These are phyloP conservation scores for Gerosis bhagava DNA, from an alignment of 2,888 invertebrate species.

Conservation along the genomic window DNA sequence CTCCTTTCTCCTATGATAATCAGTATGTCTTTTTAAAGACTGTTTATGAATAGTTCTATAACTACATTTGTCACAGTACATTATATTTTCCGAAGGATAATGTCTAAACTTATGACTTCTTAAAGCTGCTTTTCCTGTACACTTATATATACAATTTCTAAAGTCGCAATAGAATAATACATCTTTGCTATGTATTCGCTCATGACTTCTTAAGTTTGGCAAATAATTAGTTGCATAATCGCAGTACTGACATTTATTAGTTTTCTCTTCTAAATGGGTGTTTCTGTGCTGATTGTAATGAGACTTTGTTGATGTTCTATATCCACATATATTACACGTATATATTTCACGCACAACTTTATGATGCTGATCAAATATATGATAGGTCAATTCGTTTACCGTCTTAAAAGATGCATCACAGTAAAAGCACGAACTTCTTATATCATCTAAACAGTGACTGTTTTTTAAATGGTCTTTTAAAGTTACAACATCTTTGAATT, in stretches of 20 bases:
- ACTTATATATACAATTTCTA: constrained; percentile 35
- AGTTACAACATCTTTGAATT: constrained; percentile 31
- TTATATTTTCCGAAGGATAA: constrained; percentile 40
- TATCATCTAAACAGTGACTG: constrained; percentile 30
- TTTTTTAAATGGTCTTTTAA: constrained; percentile 37
- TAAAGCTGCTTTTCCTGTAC: constrained; percentile 43
- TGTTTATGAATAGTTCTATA: constrained; percentile 53
- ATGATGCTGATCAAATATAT: constrained; percentile 36
- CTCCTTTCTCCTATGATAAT: constrained; percentile 43
- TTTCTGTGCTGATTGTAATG: constrained; percentile 43
- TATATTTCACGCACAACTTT: no score
- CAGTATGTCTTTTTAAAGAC: constrained; percentile 46
- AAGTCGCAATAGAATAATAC: constrained; percentile 40
- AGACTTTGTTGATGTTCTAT: constrained; percentile 41
- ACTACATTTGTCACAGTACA: constrained; percentile 53
- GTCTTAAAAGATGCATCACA: constrained; percentile 40
- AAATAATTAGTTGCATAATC: constrained; percentile 42
- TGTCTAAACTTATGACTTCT: constrained; percentile 49
- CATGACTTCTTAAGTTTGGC: constrained; percentile 48
- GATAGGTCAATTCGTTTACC: constrained; percentile 32
- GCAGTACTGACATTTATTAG: constrained; percentile 39
- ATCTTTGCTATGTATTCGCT: constrained; percentile 40
- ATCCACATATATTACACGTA: constrained; percentile 42
- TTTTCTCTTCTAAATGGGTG: constrained; percentile 37
- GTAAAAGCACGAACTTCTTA: constrained; percentile 35